Conservation (phyloP, 2,797 vertebrate species). For the Pangasius macronema region DNA sequence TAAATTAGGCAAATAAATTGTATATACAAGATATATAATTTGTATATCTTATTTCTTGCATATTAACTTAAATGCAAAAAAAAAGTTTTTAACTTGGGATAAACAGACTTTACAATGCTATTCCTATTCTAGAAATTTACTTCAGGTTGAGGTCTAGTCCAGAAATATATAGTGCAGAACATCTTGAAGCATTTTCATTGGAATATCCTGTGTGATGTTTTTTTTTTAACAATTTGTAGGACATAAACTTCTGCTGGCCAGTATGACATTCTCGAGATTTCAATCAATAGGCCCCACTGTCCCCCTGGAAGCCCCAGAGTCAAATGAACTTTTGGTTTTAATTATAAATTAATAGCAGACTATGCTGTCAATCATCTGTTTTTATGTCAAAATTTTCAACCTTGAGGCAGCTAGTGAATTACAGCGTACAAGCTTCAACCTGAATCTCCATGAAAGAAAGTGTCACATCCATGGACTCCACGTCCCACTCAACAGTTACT, state of each 20-base stretch:
- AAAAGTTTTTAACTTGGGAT: background rate
- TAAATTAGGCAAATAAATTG: too few relatives aligned
- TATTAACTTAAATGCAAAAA: background rate
- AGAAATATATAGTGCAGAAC: background rate
- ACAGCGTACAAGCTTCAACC: constrained; percentile 29
- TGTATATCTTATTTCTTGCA: background rate
- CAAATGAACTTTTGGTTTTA: constrained; percentile 35
- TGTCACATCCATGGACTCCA: background rate
- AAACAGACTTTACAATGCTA: background rate
- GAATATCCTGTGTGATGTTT: background rate
- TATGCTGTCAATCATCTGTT: constrained; percentile 47
- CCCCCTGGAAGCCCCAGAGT: constrained; percentile 15
- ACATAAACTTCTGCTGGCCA: constrained; percentile 36
- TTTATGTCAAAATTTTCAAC: constrained; percentile 21
- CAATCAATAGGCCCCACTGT: constrained; percentile 40
- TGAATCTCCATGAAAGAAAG: constrained; percentile 32
- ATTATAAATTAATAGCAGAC: constrained; percentile 46
- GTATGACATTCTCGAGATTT: constrained; percentile 48
- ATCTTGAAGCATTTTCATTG: background rate
- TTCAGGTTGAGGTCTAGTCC: background rate
- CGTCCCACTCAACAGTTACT: background rate
- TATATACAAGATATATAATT: background rate
- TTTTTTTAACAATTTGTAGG: background rate
- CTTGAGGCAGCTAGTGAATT: constrained; percentile 40
- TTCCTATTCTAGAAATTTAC: background rate